Base-by-base conservation (phyloP, 2,888 invertebrate species). In the Chelonus formosanus region DNA sequence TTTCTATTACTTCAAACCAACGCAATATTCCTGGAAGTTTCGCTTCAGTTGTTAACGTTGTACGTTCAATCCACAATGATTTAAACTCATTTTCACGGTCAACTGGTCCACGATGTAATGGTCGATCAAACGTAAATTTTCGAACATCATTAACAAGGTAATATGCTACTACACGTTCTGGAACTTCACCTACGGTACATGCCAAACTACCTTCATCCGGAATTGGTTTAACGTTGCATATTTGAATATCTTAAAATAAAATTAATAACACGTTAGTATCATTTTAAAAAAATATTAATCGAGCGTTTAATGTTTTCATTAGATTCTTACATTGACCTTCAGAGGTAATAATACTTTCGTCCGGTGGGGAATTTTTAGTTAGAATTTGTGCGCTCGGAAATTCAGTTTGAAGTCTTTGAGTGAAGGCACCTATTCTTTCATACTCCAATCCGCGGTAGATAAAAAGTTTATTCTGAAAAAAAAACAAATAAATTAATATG, bases 1-100 rank as follows among this genome's bases (percentile, higher is more conserved):
- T 88, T 54, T 89, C 90, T 31, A 91, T 87, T 0, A 97, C 96
- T 84, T 96, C 96, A 75, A 96, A 97, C 96, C 96, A 97, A 93
- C 95, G 96, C 43, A 98, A 85, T 72, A 97, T 97, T 0, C 97
- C 97, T 0, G 98, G 98, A 48, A 98, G 85, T 0, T 92, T 89
- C 54, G 90, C 90, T 70, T 93, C 91, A 3, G 93, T 96, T 65
- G 92, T 92, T 71, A 97, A 84, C 0, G 92, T 92, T 5, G 95
- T 97, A 58, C 97, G 88, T 84, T 98, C 97, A 74, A 97, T 92
- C 97, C 97, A 97, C 70, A 98, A 86, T 62, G 93, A 95, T 87
- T 97, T 97, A 80, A 96, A 96, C 85, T 98, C 97, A 82, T 97
- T 97, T 71, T 96, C 95, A 80, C 94, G 94, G 79, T 97, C 96